Conservation (phyloP, 2,797 vertebrate genomes). For the Leptatherina wallacei region DNA sequence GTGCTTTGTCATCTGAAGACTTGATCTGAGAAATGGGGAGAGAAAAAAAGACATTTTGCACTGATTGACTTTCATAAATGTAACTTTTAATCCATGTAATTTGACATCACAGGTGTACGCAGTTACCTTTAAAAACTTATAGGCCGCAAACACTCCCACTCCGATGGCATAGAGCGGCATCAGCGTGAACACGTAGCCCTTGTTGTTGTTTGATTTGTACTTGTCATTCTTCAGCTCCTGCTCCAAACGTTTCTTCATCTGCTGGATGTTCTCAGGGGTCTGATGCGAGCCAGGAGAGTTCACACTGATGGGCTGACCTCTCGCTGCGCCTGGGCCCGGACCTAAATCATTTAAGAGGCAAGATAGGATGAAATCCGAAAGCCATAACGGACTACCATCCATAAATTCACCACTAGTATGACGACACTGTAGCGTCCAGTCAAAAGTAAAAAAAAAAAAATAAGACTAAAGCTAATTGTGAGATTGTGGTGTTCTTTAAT, state of each 20-base stretch:
- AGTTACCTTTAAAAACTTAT: slow-evolving; percentile 91
- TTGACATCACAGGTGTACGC: background rate
- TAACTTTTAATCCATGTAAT: background rate
- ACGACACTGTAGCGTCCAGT: too few relatives aligned
- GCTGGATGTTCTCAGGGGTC: slow-evolving; percentile 81
- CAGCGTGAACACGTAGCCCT: slow-evolving; percentile 91
- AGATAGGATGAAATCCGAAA: background rate
- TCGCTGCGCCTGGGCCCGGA: slow-evolving; percentile 55
- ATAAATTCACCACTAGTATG: background rate
- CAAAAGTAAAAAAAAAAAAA: too few relatives aligned
- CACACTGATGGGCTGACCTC: slow-evolving; percentile 63
- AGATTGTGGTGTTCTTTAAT: background rate
- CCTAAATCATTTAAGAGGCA: background rate
- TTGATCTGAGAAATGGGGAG: slow-evolving; percentile 81
- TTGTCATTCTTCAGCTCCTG: slow-evolving; percentile 88
- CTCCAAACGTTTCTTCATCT: slow-evolving; percentile 90
- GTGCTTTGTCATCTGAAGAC: slow-evolving; percentile 82
- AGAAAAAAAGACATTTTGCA: background rate
- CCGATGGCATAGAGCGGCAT: slow-evolving; percentile 92
- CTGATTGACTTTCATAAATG: too few relatives aligned
- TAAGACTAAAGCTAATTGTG: background rate
- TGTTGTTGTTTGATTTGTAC: slow-evolving; percentile 82
- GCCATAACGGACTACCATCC: background rate
- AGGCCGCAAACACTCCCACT: slow-evolving; percentile 90
- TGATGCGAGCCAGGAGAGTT: slow-evolving; percentile 71